Conservation (phyloP, 2,797 vertebrate genomes). For the Acanthopagrus latus region DNA sequence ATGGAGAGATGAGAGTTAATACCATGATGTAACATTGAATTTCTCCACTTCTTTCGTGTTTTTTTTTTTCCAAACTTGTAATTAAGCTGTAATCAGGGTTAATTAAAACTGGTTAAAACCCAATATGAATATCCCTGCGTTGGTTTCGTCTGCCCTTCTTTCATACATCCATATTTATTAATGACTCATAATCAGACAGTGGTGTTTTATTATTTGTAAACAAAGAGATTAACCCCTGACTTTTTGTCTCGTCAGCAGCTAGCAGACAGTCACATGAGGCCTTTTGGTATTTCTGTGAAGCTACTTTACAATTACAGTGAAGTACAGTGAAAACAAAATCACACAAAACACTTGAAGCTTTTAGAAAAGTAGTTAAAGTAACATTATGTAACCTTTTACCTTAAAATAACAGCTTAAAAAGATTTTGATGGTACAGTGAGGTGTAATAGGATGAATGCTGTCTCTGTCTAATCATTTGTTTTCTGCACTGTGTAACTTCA, state of each 20-base stretch:
- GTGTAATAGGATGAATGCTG: no score
- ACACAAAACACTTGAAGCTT: not conserved
- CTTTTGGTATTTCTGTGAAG: slow-evolving; percentile 9
- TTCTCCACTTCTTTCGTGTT: slow-evolving; percentile 82
- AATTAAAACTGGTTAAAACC: slow-evolving; percentile 89
- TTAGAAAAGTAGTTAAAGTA: not conserved
- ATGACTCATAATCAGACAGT: slow-evolving; percentile 26
- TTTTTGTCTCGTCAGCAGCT: slow-evolving; percentile 29
- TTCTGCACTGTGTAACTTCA: no score
- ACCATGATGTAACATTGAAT: slow-evolving; percentile 88
- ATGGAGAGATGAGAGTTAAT: slow-evolving; percentile 83
- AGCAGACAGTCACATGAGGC: not conserved
- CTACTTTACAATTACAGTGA: not conserved
- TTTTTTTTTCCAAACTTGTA: slow-evolving; percentile 83
- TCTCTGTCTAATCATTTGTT: no score
- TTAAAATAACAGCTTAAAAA: no score
- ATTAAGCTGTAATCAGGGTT: slow-evolving; percentile 91
- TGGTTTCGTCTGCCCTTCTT: slow-evolving; percentile 59
- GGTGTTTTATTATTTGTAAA: slow-evolving; percentile 70
- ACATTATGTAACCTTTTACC: no score
- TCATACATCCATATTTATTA: slow-evolving; percentile 50
- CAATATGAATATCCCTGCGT: slow-evolving; percentile 63
- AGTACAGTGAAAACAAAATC: not conserved
- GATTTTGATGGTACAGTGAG: no score
- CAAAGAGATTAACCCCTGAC: slow-evolving; percentile 67